phyloP scores from a whole-genome alignment of 2,888 invertebrate genomes.

The Thymelicus sylvestris region DNA sequence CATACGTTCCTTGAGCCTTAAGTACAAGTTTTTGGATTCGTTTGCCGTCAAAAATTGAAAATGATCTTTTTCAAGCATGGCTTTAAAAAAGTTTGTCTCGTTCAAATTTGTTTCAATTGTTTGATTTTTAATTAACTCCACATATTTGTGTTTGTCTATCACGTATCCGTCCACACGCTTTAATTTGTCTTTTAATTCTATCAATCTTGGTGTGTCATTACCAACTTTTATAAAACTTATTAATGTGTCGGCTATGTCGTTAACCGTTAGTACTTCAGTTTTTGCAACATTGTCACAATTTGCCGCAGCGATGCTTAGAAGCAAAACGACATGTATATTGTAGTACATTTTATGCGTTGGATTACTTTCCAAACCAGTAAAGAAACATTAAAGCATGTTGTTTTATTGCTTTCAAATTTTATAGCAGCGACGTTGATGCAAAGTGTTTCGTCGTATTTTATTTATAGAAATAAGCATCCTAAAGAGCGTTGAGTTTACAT shows the following conservation, averaged over 20 bases:
- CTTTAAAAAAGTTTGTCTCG: constrained; percentile 64
- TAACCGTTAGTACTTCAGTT: constrained; percentile 38
- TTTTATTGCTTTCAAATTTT: constrained; percentile 46
- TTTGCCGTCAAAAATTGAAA: constrained; percentile 53
- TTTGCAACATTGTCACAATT: constrained; percentile 38
- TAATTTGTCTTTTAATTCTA: constrained; percentile 63
- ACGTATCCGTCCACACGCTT: constrained; percentile 59
- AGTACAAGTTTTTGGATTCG: constrained; percentile 62
- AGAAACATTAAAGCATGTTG: constrained; percentile 20
- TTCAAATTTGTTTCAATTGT: constrained; percentile 57
- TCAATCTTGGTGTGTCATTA: constrained; percentile 50
- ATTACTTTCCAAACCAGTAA: constrained; percentile 32
- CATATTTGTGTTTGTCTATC: constrained; percentile 56
- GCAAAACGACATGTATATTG: constrained; percentile 24
- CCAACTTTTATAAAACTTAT: constrained; percentile 46
- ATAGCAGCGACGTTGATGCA: constrained; percentile 40
- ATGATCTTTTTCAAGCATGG: constrained; percentile 63
- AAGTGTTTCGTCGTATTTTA: constrained; percentile 43
- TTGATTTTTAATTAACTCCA: constrained; percentile 54
- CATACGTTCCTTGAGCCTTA: constrained; percentile 70
- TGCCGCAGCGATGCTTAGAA: constrained; percentile 14
- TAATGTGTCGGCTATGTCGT: constrained; percentile 51
- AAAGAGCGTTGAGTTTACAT: constrained; percentile 13
- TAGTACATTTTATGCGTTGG: constrained; percentile 23
- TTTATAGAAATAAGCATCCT: constrained; percentile 44